Evolutionary conservation across 2,888 invertebrate species (phyloP).

Genomic region (Hylaea fasciaria): DNA sequence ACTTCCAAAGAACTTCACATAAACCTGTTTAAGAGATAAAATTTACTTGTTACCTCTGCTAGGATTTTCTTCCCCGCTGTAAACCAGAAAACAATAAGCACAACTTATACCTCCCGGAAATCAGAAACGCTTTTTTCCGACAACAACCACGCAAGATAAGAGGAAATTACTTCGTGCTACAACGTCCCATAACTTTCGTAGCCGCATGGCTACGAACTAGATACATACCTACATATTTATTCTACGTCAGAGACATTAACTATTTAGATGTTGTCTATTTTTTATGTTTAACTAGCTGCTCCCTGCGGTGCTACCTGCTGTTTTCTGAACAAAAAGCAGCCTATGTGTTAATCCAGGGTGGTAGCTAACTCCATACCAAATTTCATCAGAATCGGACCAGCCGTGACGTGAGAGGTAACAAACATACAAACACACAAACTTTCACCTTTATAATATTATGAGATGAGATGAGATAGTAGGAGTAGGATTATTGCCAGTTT

Average conservation of each 20-base stretch:
- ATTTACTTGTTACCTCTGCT: neutral
- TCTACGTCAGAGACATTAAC: neutral
- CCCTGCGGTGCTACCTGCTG: too few species aligned
- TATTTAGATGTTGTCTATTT: neutral
- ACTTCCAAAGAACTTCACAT: neutral
- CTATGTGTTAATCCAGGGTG: too few species aligned
- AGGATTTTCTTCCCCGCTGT: constrained; percentile 15
- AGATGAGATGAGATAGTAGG: too few species aligned
- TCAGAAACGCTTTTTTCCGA: constrained; percentile 11
- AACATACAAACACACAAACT: too few species aligned
- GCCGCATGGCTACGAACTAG: too few species aligned
- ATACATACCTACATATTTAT: neutral
- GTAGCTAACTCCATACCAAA: too few species aligned
- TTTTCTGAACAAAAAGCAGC: too few species aligned
- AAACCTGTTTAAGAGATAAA: neutral
- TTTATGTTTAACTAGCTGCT: too few species aligned
- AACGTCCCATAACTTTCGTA: constrained; percentile 3
- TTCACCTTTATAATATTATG: too few species aligned
- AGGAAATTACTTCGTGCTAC: constrained; percentile 12
- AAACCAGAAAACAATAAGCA: constrained; percentile 1
- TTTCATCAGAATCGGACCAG: too few species aligned
- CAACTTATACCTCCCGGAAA: constrained; percentile 6
- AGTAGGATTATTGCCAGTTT: too few species aligned
- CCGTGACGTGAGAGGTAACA: too few species aligned
- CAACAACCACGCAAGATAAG: constrained; percentile 3